Percentiles rank a stretch among this genome's conserved stretches.
These are phyloP conservation scores for Chaitophorus viminalis DNA, from an alignment of 2,888 invertebrate genomes.

Conservation along the genomic window DNA sequence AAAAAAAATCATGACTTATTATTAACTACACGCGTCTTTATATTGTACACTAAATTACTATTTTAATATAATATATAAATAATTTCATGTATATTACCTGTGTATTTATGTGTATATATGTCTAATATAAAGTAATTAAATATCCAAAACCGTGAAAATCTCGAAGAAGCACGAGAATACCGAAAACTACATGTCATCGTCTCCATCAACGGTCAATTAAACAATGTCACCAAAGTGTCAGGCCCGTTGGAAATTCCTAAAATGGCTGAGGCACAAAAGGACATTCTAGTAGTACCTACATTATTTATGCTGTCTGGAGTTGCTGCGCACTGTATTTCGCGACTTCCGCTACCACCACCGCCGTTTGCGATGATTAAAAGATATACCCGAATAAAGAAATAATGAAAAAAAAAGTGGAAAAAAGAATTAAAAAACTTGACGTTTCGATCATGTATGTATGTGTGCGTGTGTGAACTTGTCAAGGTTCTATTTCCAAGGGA, in stretches of 20 bases:
- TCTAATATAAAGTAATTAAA: no score
- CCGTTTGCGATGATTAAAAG: background rate
- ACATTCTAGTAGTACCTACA: background rate
- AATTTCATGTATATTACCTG: no score
- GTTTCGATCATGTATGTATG: background rate
- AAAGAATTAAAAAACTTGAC: background rate
- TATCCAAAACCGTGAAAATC: no score
- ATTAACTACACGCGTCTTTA: no score
- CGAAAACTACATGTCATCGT: background rate
- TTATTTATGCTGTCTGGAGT: background rate
- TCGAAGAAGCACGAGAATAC: no score
- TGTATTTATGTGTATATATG: no score
- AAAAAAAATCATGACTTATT: no score
- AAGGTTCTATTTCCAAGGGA: background rate
- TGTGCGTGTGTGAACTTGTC: conserved; percentile 17
- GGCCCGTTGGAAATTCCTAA: background rate
- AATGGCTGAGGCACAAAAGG: background rate
- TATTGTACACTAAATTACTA: no score
- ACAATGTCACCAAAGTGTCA: conserved; percentile 8
- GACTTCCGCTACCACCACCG: background rate
- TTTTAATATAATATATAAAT: no score
- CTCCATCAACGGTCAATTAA: conserved; percentile 5
- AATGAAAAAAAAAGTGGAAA: background rate
- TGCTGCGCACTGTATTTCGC: background rate
- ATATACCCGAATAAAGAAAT: background rate